These are phyloP conservation scores for Drosophila paramelanica DNA, from an alignment of 2,888 invertebrate genomes.

Conservation along the genomic window DNA sequence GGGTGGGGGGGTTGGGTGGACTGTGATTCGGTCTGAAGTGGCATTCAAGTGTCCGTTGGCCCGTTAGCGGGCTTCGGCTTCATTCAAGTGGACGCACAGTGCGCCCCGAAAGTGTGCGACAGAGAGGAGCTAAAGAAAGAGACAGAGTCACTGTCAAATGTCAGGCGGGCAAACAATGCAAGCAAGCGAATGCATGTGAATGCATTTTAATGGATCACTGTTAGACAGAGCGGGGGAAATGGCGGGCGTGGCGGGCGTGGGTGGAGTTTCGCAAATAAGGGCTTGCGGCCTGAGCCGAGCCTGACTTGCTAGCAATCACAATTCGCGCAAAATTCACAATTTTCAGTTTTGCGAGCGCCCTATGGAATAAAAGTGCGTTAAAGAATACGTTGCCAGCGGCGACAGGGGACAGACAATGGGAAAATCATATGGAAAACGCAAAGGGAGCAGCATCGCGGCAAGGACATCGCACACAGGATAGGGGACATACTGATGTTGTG, in stretches of 20 bases:
- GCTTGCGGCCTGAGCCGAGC: no score
- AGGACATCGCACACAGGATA: slow-evolving; percentile 4
- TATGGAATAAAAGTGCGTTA: slow-evolving; percentile 21
- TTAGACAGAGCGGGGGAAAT: background rate
- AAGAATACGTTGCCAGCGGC: slow-evolving; percentile 35
- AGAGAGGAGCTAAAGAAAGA: background rate
- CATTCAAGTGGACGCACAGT: slow-evolving; percentile 45
- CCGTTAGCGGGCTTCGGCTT: slow-evolving; percentile 44
- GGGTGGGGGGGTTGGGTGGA: background rate
- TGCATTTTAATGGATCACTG: slow-evolving; percentile 63
- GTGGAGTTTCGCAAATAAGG: background rate
- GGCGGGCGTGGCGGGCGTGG: no score
- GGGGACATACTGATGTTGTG: slow-evolving; percentile 4
- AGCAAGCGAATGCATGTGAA: slow-evolving; percentile 46
- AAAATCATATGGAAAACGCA: background rate
- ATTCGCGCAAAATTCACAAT: slow-evolving; percentile 33
- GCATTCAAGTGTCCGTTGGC: slow-evolving; percentile 49
- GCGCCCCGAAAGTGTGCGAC: slow-evolving; percentile 5
- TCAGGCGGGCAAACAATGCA: slow-evolving; percentile 51
- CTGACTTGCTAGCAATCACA: slow-evolving; percentile 29
- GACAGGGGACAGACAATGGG: slow-evolving; percentile 4
- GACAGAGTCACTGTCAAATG: slow-evolving; percentile 17
- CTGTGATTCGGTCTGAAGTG: slow-evolving; percentile 50
- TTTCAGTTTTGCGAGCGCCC: slow-evolving; percentile 36
- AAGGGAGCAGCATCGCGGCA: background rate